Evolutionary conservation across 2,797 vertebrate species (phyloP).

Genomic region (Cynodonichthys magdalenae): DNA sequence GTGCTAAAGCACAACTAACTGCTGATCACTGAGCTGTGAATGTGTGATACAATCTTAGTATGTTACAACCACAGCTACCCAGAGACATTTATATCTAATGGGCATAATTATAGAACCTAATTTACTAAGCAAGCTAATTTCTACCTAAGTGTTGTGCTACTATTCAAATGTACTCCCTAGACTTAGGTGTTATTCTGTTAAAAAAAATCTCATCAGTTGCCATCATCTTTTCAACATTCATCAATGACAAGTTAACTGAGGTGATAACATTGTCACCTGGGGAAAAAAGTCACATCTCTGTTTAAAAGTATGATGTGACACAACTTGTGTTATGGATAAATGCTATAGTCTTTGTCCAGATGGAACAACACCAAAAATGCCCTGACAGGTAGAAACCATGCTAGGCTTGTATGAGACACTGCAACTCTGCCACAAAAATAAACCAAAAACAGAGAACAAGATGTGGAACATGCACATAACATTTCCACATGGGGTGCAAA

Average conservation of each 20-base stretch:
- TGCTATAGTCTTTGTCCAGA: too few species aligned
- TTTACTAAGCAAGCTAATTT: slow-evolving; percentile 40
- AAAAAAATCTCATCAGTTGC: slow-evolving; percentile 2
- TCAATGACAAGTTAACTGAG: slow-evolving; percentile 16
- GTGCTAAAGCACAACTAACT: slow-evolving; percentile 21
- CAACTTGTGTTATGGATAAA: background rate
- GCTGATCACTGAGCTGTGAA: slow-evolving; percentile 35
- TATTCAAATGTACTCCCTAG: slow-evolving; percentile 19
- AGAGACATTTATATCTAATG: slow-evolving; percentile 26
- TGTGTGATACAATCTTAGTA: slow-evolving; percentile 21
- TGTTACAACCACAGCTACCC: slow-evolving; percentile 28
- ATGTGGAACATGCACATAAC: too few species aligned
- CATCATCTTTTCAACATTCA: slow-evolving; percentile 12
- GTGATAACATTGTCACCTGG: background rate
- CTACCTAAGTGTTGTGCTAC: slow-evolving; percentile 16
- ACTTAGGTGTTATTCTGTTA: slow-evolving; percentile 27
- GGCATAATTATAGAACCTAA: slow-evolving; percentile 47
- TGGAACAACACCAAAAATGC: too few species aligned
- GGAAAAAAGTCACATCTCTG: slow-evolving; percentile 3
- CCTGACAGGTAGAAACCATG: too few species aligned
- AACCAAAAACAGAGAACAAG: too few species aligned
- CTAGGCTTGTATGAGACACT: too few species aligned
- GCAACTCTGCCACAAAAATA: too few species aligned
- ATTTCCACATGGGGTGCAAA: too few species aligned
- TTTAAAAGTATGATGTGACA: background rate